Evolutionary conservation across 2,113 vertebrate species (phyloP).

Genomic region (Theristicus caerulescens): DNA sequence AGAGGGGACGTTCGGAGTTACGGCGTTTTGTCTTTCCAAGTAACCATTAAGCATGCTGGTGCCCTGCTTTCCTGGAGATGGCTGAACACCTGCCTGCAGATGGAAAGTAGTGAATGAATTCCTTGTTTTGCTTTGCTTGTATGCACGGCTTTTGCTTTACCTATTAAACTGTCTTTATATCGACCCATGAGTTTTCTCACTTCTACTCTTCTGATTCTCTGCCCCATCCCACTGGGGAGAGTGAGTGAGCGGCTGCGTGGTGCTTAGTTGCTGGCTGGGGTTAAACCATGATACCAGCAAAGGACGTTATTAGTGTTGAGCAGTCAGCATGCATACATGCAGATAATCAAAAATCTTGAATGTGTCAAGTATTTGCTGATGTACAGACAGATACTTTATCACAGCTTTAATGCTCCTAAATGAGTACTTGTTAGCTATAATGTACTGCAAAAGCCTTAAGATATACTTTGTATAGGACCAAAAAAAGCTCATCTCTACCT

Average conservation of each 20-base stretch:
- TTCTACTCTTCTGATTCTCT: neutral
- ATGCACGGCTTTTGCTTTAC: neutral
- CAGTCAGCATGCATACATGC: neutral
- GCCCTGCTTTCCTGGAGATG: neutral
- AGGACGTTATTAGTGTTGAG: neutral
- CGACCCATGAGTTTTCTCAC: neutral
- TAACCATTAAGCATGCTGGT: neutral
- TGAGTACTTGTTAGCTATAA: neutral
- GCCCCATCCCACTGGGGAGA: neutral
- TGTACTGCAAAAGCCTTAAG: neutral
- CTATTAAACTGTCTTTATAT: neutral
- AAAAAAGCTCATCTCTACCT: neutral
- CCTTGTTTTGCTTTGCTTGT: neutral
- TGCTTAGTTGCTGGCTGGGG: neutral
- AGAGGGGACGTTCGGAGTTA: neutral
- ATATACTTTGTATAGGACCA: neutral
- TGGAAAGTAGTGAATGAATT: neutral
- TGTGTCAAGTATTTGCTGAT: neutral
- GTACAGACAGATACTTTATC: neutral
- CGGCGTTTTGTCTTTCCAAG: neutral
- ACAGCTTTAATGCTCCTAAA: neutral
- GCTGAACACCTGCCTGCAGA: neutral
- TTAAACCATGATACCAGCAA: neutral
- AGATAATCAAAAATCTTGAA: neutral
- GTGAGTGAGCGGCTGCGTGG: neutral